A percentile compares a stretch with the other conserved stretches of the same genome.
phyloP scores from a whole-genome alignment of 2,797 vertebrate genomes.

The Dryobates pubescens region DNA sequence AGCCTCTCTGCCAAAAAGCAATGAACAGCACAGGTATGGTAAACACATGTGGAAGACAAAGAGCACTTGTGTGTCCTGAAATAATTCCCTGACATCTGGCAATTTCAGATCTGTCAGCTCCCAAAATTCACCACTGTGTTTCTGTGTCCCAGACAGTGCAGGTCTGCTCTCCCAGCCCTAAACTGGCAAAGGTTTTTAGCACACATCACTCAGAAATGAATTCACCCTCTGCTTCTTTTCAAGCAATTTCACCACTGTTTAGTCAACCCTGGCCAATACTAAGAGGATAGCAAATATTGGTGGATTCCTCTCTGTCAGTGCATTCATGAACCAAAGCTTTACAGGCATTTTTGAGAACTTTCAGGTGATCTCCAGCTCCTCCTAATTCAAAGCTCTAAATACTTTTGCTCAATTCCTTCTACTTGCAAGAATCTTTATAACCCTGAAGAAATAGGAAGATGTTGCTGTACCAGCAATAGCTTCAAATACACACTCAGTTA shows the following conservation, averaged over 20 bases:
- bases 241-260: neutral
- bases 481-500: neutral
- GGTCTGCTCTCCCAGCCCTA: neutral
- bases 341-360: neutral
- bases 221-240: neutral
- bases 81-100: neutral
- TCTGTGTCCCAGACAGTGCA: neutral
- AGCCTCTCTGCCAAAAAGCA: neutral
- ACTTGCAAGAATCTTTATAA: neutral
- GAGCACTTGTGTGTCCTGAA: neutral
- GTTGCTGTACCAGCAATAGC: neutral
- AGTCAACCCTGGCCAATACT: neutral
- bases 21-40: neutral
- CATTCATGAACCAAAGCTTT: neutral
- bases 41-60: neutral
- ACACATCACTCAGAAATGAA: neutral
- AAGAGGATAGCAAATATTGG: neutral
- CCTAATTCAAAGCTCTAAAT: neutral
- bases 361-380: neutral
- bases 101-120: neutral
- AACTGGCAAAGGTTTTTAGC: neutral
- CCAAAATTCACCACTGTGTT: neutral
- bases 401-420: neutral
- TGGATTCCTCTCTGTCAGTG: neutral
- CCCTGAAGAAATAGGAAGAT: neutral